Evolutionary conservation across 2,113 vertebrate genomes (phyloP).

Genomic region (Pteronura brasiliensis): DNA sequence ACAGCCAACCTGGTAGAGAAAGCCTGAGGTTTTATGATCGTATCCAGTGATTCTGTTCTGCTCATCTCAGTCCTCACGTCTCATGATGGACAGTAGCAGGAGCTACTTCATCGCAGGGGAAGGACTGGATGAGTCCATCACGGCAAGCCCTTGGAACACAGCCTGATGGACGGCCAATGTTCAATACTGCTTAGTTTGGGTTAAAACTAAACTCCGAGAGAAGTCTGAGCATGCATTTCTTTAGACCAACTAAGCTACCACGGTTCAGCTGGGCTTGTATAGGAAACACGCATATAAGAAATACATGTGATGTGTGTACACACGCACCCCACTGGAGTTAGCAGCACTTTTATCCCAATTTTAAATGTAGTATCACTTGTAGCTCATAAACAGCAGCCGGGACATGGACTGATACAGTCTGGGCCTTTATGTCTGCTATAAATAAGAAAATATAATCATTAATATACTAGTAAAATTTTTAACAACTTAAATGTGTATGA

Average conservation of each 20-base stretch:
- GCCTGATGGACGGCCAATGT: accelerated
- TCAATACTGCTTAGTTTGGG: neutral
- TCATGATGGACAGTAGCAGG: accelerated
- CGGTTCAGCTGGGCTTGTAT: too few relatives aligned
- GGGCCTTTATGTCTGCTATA: neutral
- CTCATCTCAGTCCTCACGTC: neutral
- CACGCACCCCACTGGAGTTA: neutral
- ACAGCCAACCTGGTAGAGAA: neutral
- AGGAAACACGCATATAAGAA: neutral
- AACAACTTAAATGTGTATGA: neutral
- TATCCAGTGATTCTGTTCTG: neutral
- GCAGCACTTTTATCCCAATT: neutral
- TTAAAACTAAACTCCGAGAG: neutral
- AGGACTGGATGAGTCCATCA: accelerated
- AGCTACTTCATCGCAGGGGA: neutral
- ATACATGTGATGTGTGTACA: too few relatives aligned
- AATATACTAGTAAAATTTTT: neutral
- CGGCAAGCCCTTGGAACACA: neutral
- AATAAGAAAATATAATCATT: neutral
- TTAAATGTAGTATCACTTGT: accelerated
- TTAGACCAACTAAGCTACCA: too few relatives aligned
- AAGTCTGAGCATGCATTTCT: neutral
- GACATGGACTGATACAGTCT: accelerated
- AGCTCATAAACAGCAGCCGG: neutral
- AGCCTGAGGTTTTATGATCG: neutral